These are phyloP conservation scores for Eupithecia exiguata DNA, from an alignment of 2,888 invertebrate genomes.

Conservation along the genomic window DNA sequence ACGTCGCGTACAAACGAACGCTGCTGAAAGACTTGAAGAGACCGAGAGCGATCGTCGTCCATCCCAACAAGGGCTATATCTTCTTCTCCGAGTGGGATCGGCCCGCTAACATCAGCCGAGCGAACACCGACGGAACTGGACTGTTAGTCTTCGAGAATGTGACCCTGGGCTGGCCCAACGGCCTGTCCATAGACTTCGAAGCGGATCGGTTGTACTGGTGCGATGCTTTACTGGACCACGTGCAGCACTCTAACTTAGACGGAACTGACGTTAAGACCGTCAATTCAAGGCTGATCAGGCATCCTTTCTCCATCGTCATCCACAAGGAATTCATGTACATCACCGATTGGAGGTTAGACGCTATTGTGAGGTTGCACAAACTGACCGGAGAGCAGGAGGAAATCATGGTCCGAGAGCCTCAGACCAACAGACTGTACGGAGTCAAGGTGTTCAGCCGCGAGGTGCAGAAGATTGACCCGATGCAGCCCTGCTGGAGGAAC, in stretches of 20 bases:
- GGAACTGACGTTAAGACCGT: constrained; percentile 96
- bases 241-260: constrained; percentile 95
- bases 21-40: constrained; percentile 94
- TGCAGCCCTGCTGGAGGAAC: constrained; percentile 92
- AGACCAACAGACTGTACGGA: constrained; percentile 95
- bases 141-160: constrained; percentile 94
- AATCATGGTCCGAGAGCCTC: constrained; percentile 93
- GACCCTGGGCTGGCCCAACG: constrained; percentile 98
- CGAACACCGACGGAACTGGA: constrained; percentile 94
- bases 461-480: constrained; percentile 87
- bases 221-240: constrained; percentile 97
- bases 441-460: constrained; percentile 93
- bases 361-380: constrained; percentile 95
- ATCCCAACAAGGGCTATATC: constrained; percentile 96
- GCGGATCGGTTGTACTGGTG: constrained; percentile 97
- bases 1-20: constrained; percentile 92
- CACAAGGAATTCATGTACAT: constrained; percentile 97
- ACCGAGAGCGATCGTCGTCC: constrained; percentile 97
- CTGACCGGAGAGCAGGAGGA: constrained; percentile 94
- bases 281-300: constrained; percentile 92
- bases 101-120: constrained; percentile 97
- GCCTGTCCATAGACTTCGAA: constrained; percentile 95
- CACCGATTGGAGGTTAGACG: constrained; percentile 98
- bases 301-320: constrained; percentile 96
- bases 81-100: constrained; percentile 99